Conservation (phyloP, 2,888 invertebrate species). For the Ischnus inquisitorius region DNA sequence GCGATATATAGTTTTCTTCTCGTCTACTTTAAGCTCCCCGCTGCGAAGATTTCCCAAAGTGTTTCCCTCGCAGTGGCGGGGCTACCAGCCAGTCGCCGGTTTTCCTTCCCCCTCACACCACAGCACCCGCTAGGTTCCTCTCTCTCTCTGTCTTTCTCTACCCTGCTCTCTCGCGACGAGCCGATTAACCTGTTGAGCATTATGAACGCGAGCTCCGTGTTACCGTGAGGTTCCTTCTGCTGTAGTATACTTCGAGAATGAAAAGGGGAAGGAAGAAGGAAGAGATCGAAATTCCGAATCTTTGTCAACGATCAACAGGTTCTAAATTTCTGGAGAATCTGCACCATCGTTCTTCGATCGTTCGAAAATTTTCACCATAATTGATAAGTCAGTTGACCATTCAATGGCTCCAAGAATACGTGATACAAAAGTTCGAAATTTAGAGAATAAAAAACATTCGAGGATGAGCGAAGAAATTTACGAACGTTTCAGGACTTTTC, state of each 20-base stretch:
- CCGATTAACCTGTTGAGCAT: slow-evolving; percentile 77
- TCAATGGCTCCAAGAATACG: no score
- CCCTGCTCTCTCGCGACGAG: slow-evolving; percentile 20
- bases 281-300: slow-evolving; percentile 72
- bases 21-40: background rate
- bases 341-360: background rate
- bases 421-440: no score
- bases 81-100: background rate
- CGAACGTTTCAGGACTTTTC: no score
- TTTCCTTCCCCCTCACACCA: slow-evolving; percentile 29
- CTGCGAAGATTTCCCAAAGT: slow-evolving; percentile 42
- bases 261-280: slow-evolving; percentile 30
- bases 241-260: slow-evolving; percentile 22
- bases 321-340: slow-evolving; percentile 56
- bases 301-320: slow-evolving; percentile 75
- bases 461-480: no score
- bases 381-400: no score
- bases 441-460: no score
- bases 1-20: background rate
- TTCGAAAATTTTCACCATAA: no score
- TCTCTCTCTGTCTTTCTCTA: no score
- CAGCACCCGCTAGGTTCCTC: background rate
- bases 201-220: slow-evolving; percentile 70
- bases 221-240: slow-evolving; percentile 50
- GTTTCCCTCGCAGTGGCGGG: slow-evolving; percentile 14